Evolutionary conservation across 2,888 invertebrate species (phyloP).

Genomic region (Xanthia togata): DNA sequence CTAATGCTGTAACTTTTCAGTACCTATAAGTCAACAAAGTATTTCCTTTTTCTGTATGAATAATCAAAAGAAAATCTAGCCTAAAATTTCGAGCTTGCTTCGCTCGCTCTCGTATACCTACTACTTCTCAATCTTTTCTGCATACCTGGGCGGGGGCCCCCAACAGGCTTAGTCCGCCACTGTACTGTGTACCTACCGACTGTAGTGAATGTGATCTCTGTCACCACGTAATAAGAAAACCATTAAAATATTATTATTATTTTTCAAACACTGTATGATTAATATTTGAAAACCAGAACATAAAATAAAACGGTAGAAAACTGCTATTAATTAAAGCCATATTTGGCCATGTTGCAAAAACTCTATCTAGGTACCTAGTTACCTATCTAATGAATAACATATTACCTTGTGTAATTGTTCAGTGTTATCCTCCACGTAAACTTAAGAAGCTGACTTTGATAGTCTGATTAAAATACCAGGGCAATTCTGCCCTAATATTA

Average conservation of each 20-base stretch:
- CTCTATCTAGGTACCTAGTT: too few species aligned
- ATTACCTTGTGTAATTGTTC: not conserved
- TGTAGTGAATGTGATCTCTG: not conserved
- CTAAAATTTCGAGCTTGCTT: too few species aligned
- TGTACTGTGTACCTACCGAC: not conserved
- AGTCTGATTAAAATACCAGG: constrained; percentile 1
- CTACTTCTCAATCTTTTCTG: too few species aligned
- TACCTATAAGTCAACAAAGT: too few species aligned
- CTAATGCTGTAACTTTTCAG: too few species aligned
- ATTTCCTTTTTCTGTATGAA: too few species aligned
- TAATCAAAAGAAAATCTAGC: too few species aligned
- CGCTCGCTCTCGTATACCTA: too few species aligned
- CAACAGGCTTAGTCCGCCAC: too few species aligned
- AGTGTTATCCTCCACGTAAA: not conserved
- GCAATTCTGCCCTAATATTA: not conserved
- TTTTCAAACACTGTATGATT: not conserved
- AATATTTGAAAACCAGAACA: not conserved
- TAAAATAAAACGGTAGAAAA: not conserved
- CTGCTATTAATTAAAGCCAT: not conserved
- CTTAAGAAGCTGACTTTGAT: not conserved
- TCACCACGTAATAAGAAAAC: constrained; percentile 8
- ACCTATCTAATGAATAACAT: not conserved
- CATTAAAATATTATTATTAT: not conserved
- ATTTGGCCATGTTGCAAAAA: not conserved
- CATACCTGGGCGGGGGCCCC: too few species aligned